Evolutionary conservation across 2,113 vertebrate genomes (phyloP).

Genomic region (Microtus ochrogaster): DNA sequence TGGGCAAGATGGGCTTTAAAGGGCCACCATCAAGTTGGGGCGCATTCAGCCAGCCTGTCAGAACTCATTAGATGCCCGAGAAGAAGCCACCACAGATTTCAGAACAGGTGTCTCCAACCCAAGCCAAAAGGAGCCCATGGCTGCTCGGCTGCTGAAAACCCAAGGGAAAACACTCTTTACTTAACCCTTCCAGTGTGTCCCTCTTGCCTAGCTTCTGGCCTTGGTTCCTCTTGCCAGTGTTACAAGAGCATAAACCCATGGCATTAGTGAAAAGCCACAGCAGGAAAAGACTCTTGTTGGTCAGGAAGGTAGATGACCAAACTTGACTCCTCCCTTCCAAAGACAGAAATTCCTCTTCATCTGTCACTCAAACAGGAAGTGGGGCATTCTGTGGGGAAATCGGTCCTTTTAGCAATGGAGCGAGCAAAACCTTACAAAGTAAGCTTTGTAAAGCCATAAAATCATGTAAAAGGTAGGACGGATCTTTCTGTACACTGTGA

Average conservation of each 20-base stretch:
- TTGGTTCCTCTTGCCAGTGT: background rate
- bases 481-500: background rate
- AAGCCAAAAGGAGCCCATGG: conserved; percentile 5
- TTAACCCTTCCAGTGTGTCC: background rate
- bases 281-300: background rate
- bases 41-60: background rate
- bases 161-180: background rate
- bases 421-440: background rate
- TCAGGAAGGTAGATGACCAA: background rate
- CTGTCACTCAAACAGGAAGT: background rate
- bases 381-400: background rate
- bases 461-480: background rate
- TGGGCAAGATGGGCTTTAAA: conserved; percentile 49
- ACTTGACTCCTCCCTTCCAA: background rate
- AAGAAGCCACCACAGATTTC: conserved; percentile 9
- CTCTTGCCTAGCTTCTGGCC: background rate
- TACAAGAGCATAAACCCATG: fast-evolving
- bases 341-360: background rate
- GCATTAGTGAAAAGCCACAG: background rate
- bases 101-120: background rate
- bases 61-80: conserved; percentile 39
- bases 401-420: background rate
- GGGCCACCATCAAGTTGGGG: background rate
- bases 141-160: background rate
- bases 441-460: background rate